A percentile compares a stretch with the other conserved stretches of the same genome.
Evolutionary conservation across 2,888 invertebrate genomes (phyloP).

Genomic region (Amphipoea oculea): DNA sequence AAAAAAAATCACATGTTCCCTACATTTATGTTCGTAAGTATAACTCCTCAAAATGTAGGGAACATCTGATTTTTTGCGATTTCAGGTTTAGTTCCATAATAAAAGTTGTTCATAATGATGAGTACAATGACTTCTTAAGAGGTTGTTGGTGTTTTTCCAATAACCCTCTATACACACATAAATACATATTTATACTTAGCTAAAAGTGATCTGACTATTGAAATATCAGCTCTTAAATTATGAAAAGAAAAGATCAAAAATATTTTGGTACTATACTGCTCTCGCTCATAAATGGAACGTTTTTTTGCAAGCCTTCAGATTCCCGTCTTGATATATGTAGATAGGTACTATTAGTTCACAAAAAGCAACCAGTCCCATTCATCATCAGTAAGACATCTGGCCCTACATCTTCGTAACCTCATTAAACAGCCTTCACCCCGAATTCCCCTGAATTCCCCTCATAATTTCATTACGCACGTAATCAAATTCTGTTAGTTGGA

Average conservation of each 20-base stretch:
- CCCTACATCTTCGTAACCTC: conserved; percentile 41
- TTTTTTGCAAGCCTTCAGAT: neutral
- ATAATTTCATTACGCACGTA: conserved; percentile 55
- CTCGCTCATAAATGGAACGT: neutral
- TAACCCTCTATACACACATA: neutral
- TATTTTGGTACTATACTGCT: neutral
- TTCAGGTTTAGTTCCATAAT: too few species aligned
- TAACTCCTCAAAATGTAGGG: too few species aligned
- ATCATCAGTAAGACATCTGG: conserved; percentile 40
- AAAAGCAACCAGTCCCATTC: neutral
- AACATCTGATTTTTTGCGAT: too few species aligned
- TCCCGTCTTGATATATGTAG: neutral
- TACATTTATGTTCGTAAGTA: too few species aligned
- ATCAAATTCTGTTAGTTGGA: conserved; percentile 61
- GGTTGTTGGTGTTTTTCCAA: too few species aligned
- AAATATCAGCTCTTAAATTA: neutral
- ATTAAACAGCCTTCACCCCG: conserved; percentile 56
- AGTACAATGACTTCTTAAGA: neutral
- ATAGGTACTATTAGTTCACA: neutral
- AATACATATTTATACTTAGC: neutral
- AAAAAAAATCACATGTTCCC: too few species aligned
- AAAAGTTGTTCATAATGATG: too few species aligned
- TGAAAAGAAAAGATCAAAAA: neutral
- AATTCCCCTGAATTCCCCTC: conserved; percentile 45
- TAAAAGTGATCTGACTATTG: neutral